Base-by-base conservation (phyloP, 2,113 vertebrate species). In the Calidris pygmaea region DNA sequence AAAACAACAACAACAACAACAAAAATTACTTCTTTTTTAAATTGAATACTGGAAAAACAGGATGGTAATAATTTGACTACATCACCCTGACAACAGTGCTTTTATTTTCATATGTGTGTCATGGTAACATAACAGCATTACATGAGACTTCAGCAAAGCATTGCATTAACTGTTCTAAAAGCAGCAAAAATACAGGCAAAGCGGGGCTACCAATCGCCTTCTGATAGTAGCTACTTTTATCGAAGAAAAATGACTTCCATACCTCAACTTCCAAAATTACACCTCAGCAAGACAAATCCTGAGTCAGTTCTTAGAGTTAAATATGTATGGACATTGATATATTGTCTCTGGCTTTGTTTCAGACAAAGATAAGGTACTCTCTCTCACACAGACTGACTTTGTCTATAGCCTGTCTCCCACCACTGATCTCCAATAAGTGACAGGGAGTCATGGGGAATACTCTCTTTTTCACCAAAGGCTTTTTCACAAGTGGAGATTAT, bases 301-400 rank as follows among this genome's bases (percentile, higher is more conserved):
- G 29, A 85, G 52, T 52, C 73, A 89, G 65, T 75, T 27, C 35
- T 85, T 52, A 41, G 63, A 91, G 72, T 74, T 92, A 96, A 89
- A 82, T 39, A 95, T 63, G 15, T 53, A 81, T 18, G 67, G 95
- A 86, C 92, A 92, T 35, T 94, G 96, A 94, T 78, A 47, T 6
- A 94, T 60, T 72, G 83, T 23, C 71, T 56, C 34, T 96, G 88
- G 85, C 83, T 90, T 45, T 63, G 32, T 43, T 71, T 77, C 83
- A 90, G 95, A 90, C 79, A 93, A 86, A 80, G 67, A 71, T 83
- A 83, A 96, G 59, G 59, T 83, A 80, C 75, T 83, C n/a, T 93
- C 11, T 71, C 47, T 85, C 90, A 88, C 0, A 0, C 45, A 77
- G 75, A 83, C 29, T 45, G 79, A 80, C 85, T 91, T 68, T 56